These are phyloP conservation scores for Lepidurus packardi DNA, from an alignment of 1,140 invertebrate species.

Conservation along the genomic window DNA sequence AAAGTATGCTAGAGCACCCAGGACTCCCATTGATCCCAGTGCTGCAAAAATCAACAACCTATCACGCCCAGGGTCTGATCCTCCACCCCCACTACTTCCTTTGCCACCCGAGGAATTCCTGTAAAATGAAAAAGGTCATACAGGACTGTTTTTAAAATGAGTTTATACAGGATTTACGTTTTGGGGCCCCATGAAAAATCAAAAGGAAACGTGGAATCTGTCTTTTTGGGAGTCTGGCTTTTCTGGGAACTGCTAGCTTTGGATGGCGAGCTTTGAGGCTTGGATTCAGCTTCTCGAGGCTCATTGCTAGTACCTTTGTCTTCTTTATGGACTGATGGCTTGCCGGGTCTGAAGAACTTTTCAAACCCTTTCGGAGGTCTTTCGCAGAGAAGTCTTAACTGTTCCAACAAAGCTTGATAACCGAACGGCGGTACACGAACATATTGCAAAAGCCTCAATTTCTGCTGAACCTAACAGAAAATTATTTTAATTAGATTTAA, in stretches of 20 bases:
- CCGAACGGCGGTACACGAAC: conserved; percentile 38
- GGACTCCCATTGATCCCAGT: conserved; percentile 55
- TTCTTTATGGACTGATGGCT: conserved; percentile 34
- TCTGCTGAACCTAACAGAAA: conserved; percentile 28
- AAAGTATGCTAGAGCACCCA: conserved; percentile 60
- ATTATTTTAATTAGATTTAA: not conserved
- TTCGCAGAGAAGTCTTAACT: conserved; percentile 57
- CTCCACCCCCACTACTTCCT: conserved; percentile 48
- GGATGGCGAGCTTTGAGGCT: not conserved
- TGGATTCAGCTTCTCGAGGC: not conserved
- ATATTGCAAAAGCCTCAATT: conserved; percentile 27
- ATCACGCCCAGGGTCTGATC: conserved; percentile 55
- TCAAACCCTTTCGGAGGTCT: conserved; percentile 85
- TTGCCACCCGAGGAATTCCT: conserved; percentile 43
- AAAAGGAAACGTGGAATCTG: conserved; percentile 24
- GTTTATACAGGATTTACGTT: conserved; percentile 43
- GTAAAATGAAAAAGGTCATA: conserved; percentile 24
- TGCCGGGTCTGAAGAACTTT: conserved; percentile 70
- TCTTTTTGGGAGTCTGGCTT: conserved; percentile 27
- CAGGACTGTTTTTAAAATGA: not conserved
- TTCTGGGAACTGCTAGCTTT: conserved; percentile 31
- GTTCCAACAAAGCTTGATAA: conserved; percentile 47
- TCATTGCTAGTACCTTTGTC: conserved; percentile 35
- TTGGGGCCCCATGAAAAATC: conserved; percentile 36
- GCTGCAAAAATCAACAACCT: conserved; percentile 64